phyloP scores from a whole-genome alignment of 1,140 invertebrate species.

The Drosophila nebulosa region DNA sequence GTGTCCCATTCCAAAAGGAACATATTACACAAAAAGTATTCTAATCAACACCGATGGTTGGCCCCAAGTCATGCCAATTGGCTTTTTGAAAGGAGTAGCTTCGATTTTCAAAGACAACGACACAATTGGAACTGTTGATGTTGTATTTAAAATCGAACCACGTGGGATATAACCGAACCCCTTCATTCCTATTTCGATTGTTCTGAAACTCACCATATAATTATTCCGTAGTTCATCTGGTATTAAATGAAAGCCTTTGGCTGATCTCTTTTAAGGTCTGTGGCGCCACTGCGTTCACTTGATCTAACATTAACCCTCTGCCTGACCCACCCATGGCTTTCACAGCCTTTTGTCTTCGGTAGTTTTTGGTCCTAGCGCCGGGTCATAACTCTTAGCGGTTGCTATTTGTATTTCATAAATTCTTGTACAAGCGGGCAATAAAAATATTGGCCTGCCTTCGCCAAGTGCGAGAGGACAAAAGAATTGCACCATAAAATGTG shows the following conservation, averaged over 20 bases:
- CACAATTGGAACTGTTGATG: too few relatives aligned
- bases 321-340: conserved; percentile 53
- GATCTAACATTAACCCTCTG: conserved; percentile 6
- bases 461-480: conserved; percentile 55
- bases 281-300: conserved; percentile 33
- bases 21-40: conserved; percentile 21
- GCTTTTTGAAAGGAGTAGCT: too few relatives aligned
- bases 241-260: conserved; percentile 17
- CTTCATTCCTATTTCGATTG: too few relatives aligned
- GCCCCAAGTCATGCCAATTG: conserved; percentile 13
- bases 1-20: conserved; percentile 35
- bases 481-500: conserved; percentile 76
- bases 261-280: conserved; percentile 29
- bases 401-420: conserved; percentile 68
- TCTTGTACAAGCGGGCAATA: conserved; percentile 54
- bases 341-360: conserved; percentile 56
- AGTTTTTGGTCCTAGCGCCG: conserved; percentile 57
- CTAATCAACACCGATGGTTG: conserved; percentile 18
- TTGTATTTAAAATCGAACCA: too few relatives aligned
- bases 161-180: too few relatives aligned
- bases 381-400: conserved; percentile 73
- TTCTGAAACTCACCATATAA: not conserved
- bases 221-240: not conserved
- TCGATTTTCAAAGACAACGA: too few relatives aligned
- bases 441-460: conserved; percentile 78